Conservation (phyloP, 2,113 vertebrate genomes). For the Arenaria interpres region DNA sequence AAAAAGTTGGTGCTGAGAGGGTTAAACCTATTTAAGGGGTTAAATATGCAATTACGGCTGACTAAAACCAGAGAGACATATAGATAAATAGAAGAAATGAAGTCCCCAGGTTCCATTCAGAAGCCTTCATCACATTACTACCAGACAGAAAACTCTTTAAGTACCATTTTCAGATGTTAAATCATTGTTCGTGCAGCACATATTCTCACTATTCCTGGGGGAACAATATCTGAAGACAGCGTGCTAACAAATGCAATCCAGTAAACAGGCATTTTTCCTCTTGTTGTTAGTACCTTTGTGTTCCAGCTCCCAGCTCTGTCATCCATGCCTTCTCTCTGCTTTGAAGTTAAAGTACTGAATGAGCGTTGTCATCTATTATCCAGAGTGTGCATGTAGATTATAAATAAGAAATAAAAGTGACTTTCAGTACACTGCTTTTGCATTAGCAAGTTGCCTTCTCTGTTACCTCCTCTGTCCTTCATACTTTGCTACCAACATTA, state of each 20-base stretch:
- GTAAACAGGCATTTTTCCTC: constrained; percentile 83
- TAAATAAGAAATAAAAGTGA: constrained; percentile 93
- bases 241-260: constrained; percentile 83
- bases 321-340: constrained; percentile 75
- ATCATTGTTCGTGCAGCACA: constrained; percentile 77
- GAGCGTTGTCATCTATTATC: constrained; percentile 84
- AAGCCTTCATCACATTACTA: constrained; percentile 79
- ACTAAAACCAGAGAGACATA: constrained; percentile 81
- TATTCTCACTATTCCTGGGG: constrained; percentile 77
- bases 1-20: constrained; percentile 51
- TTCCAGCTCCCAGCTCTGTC: constrained; percentile 79
- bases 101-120: constrained; percentile 81
- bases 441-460: constrained; percentile 80
- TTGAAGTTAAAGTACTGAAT: constrained; percentile 81
- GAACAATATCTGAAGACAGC: constrained; percentile 82
- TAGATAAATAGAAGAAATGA: constrained; percentile 82
- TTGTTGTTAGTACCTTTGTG: constrained; percentile 78
- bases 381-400: constrained; percentile 81
- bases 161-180: constrained; percentile 85
- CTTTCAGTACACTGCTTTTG: constrained; percentile 85
- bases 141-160: constrained; percentile 83
- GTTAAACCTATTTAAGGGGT: constrained; percentile 80
- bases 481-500: constrained; percentile 64
- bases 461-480: constrained; percentile 70
- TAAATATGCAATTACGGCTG: constrained; percentile 80